phyloP scores from a whole-genome alignment of 1,140 invertebrate species.

The Drosophila willistoni region DNA sequence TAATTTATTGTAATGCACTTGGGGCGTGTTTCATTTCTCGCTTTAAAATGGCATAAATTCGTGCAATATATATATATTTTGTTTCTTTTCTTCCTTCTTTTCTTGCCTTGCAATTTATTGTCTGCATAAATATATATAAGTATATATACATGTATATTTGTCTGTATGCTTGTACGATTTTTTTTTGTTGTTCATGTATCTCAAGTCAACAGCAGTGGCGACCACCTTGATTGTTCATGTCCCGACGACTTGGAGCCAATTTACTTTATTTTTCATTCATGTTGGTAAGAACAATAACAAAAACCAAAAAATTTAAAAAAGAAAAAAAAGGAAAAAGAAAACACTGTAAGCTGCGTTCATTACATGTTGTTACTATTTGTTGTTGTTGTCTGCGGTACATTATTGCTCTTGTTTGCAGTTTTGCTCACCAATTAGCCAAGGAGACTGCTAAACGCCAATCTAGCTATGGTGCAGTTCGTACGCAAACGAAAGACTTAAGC shows the following conservation, averaged over 20 bases:
- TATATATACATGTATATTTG: constrained; percentile 20
- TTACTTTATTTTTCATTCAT: constrained; percentile 71
- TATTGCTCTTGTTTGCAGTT: constrained; percentile 77
- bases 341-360: constrained; percentile 74
- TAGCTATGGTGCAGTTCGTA: neutral
- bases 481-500: constrained; percentile 61
- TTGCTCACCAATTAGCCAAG: constrained; percentile 73
- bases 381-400: constrained; percentile 77
- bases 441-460: constrained; percentile 23
- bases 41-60: constrained; percentile 82
- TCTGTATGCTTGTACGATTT: constrained; percentile 14
- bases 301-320: constrained; percentile 27
- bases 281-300: constrained; percentile 38
- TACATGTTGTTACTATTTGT: constrained; percentile 72
- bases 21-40: constrained; percentile 81
- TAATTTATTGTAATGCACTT: constrained; percentile 82
- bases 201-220: constrained; percentile 47
- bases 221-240: constrained; percentile 69
- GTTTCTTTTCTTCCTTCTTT: constrained; percentile 2
- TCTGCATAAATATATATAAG: constrained; percentile 50
- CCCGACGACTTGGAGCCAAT: constrained; percentile 64
- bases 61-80: constrained; percentile 41
- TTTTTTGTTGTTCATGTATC: constrained; percentile 42
- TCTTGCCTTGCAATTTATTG: constrained; percentile 62
- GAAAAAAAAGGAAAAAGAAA: constrained; percentile 25